phyloP scores from a whole-genome alignment of 2,113 vertebrate species.

The Oxygymnocypris stewartii region DNA sequence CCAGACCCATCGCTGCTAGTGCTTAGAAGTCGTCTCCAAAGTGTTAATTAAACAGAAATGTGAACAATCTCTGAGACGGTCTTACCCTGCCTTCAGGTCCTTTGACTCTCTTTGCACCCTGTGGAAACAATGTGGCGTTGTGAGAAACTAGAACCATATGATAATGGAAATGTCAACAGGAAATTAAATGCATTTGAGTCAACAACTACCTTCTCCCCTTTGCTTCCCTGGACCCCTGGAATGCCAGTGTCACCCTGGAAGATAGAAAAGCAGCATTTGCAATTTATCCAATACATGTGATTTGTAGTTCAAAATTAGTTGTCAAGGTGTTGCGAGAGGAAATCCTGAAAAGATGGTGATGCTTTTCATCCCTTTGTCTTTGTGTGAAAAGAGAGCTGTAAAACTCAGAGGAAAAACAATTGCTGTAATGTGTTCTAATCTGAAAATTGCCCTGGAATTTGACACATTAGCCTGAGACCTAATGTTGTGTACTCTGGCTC shows the following conservation, averaged over 20 bases:
- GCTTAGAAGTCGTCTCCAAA: not conserved
- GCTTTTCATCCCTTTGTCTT: constrained; percentile 2
- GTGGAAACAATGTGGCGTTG: constrained; percentile 48
- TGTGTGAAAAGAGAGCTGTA: not conserved
- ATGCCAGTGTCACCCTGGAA: constrained; percentile 72
- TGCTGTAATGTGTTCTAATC: constrained; percentile 10
- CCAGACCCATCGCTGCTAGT: not conserved
- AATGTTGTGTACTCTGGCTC: not conserved
- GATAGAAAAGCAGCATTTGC: constrained; percentile 13
- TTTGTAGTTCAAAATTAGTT: not conserved
- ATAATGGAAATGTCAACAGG: constrained; percentile 4
- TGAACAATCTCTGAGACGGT: not conserved
- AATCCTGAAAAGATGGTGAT: not conserved
- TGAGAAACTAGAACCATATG: not conserved
- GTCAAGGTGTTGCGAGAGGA: not conserved
- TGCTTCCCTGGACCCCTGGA: constrained; percentile 67
- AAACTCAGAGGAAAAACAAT: constrained; percentile 16
- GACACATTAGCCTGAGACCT: constrained; percentile 15
- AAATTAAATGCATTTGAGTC: constrained; percentile 3
- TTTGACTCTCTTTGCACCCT: constrained; percentile 67
- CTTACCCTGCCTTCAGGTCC: constrained; percentile 75
- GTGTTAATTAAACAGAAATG: not conserved
- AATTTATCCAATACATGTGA: not conserved
- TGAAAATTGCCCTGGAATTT: constrained; percentile 17
- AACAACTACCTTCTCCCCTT: constrained; percentile 67